phyloP scores from a whole-genome alignment of 2,888 invertebrate genomes.

The Ophonus ardosiacus region DNA sequence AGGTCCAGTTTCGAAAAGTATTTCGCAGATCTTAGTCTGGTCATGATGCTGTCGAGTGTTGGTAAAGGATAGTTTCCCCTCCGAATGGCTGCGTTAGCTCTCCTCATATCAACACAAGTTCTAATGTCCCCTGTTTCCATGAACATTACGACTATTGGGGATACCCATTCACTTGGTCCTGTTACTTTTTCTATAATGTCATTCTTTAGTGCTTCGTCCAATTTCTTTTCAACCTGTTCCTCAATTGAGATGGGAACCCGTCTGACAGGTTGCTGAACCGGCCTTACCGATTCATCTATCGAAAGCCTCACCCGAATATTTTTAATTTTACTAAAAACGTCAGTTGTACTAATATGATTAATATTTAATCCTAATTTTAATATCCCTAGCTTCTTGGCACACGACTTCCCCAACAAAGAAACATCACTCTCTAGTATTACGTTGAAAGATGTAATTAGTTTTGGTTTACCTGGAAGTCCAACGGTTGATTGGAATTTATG shows the following conservation, averaged over 20 bases:
- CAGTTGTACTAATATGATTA: too few species aligned
- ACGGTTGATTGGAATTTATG: too few species aligned
- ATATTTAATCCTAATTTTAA: too few species aligned
- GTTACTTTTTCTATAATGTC: conserved; percentile 69
- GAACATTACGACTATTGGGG: conserved; percentile 70
- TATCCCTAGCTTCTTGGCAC: too few species aligned
- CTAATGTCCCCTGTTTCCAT: conserved; percentile 70
- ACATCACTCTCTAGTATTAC: too few species aligned
- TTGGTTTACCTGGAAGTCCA: too few species aligned
- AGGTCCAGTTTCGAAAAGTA: too few species aligned
- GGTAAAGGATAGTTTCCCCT: conserved; percentile 68
- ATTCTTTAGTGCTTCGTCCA: conserved; percentile 46
- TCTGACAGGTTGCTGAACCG: conserved; percentile 65
- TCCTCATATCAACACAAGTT: conserved; percentile 71
- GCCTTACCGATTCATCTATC: conserved; percentile 65
- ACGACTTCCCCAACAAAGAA: too few species aligned
- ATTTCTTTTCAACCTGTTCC: conserved; percentile 66
- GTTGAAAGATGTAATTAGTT: too few species aligned
- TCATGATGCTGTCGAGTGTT: conserved; percentile 68
- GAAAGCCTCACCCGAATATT: conserved; percentile 57
- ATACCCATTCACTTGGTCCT: conserved; percentile 70
- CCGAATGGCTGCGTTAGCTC: conserved; percentile 70
- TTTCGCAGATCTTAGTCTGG: conserved; percentile 66
- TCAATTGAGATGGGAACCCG: conserved; percentile 4
- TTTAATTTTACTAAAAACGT: background rate